Base-by-base conservation (phyloP, 2,888 invertebrate species). In the Sesamia inferens region DNA sequence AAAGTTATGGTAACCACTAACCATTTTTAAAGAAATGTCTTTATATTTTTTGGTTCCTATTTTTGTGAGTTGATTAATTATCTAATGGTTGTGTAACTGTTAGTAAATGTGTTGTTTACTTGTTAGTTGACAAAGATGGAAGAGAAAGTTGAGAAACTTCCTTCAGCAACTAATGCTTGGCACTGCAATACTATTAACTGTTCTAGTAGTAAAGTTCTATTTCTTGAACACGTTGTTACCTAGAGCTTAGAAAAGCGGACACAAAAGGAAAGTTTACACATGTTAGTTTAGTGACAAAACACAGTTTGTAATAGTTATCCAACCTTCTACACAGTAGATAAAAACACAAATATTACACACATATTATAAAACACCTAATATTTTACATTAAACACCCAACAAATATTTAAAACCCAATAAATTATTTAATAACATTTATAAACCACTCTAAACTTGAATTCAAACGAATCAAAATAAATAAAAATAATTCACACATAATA, bases 111-210 rank as follows among this genome's bases (percentile, higher is more conserved):
- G 39, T 67, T 58, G 31, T 61, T 76, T 59, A 78, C 57, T 62
- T 64, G 31, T 57, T 48, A 48, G 51, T 63, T 57, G 47, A 57
- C 4, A 48, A 58, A 55, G 39, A 66, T 71, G 42, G 22, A 16
- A 51, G 42, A 78, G 44, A 66, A 76, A 59, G n/a, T 74, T 13
- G 11, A 51, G n/a, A 47, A 71, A 68, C 39, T 82, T 57, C 22
- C 10, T n/a, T 22, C 10, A 51, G 59, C 57, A n/a, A 63, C 54
- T 61, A 22, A 39, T 57, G 31, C 24, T 68, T 64, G 14, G 59
- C 5, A 61, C 57, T 63, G 57, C 47, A 65, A 63, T 55, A 58
- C 54, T 31, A 47, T 70, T 59, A 63, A 54, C 42, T 19, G 14
- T 42, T 54, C 22, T 62, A 22, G 16, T 47, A 69, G 64, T 48